Evolutionary conservation across 1,140 invertebrate species (phyloP).

Genomic region (Drosophila melanogaster): DNA sequence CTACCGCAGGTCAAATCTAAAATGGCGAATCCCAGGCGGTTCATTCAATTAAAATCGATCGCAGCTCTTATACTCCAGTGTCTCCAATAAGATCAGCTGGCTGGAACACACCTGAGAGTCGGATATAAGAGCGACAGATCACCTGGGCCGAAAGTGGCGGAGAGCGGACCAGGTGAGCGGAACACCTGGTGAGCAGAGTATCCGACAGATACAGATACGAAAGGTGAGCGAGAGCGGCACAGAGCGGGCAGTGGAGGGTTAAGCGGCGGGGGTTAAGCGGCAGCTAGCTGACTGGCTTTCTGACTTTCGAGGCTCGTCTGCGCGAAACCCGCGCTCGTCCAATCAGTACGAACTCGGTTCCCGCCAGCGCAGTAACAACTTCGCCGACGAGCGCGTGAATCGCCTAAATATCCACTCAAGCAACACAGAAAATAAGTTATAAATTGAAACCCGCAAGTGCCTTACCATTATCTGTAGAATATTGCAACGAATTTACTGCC

Average conservation of each 20-base stretch:
- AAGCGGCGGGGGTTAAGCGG: conserved; percentile 26
- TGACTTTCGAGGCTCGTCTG: conserved; percentile 75
- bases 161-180: conserved; percentile 7
- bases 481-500: conserved; percentile 27
- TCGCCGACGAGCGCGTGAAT: conserved; percentile 62
- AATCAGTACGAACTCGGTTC: conserved; percentile 84
- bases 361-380: conserved; percentile 78
- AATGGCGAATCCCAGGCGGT: conserved; percentile 66
- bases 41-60: conserved; percentile 45
- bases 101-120: conserved; percentile 41
- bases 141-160: conserved; percentile 1
- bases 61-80: conserved; percentile 22
- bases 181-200: conserved; percentile 24
- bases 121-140: conserved; percentile 44
- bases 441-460: conserved; percentile 11
- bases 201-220: background rate
- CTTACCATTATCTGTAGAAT: conserved; percentile 24
- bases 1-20: conserved; percentile 55
- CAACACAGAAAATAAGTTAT: background rate
- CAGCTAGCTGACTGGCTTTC: conserved; percentile 68
- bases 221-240: conserved; percentile 25
- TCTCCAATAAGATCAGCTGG: conserved; percentile 70
- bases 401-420: background rate
- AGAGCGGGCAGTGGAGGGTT: conserved; percentile 35
- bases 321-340: conserved; percentile 80